Evolutionary conservation across 2,888 invertebrate species (phyloP).

Genomic region (Amblyjoppa proteus): DNA sequence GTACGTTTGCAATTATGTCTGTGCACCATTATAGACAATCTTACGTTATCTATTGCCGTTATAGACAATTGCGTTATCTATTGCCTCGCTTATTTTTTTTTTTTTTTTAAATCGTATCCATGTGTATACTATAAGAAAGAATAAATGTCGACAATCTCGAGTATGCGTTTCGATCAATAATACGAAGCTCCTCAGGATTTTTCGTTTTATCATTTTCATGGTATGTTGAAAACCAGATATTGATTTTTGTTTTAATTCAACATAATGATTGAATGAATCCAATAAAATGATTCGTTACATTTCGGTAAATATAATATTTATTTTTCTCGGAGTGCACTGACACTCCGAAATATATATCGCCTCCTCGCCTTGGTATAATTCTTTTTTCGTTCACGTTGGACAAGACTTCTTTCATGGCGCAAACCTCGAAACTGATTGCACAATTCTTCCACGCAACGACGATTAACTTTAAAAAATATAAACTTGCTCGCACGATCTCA

Average conservation of each 20-base stretch:
- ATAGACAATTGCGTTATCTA: too few relatives aligned
- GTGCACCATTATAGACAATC: constrained; percentile 1
- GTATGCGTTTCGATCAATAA: background rate
- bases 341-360: constrained; percentile 41
- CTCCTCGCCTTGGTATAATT: too few relatives aligned
- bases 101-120: background rate
- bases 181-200: constrained; percentile 56
- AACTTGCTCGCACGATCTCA: too few relatives aligned
- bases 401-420: background rate
- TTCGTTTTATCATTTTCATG: constrained; percentile 32
- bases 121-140: constrained; percentile 7
- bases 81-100: background rate
- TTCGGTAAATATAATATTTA: background rate
- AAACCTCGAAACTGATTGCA: background rate
- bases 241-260: background rate
- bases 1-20: background rate
- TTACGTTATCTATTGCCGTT: background rate
- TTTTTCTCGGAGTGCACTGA: constrained; percentile 47
- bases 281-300: too few relatives aligned
- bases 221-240: constrained; percentile 37
- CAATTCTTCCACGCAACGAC: background rate
- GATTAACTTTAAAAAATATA: too few relatives aligned
- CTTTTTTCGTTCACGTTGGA: too few relatives aligned
- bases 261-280: too few relatives aligned
- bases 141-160: background rate